Evolutionary conservation across 2,797 vertebrate genomes (phyloP).

Genomic region (Eidolon dupreanum): DNA sequence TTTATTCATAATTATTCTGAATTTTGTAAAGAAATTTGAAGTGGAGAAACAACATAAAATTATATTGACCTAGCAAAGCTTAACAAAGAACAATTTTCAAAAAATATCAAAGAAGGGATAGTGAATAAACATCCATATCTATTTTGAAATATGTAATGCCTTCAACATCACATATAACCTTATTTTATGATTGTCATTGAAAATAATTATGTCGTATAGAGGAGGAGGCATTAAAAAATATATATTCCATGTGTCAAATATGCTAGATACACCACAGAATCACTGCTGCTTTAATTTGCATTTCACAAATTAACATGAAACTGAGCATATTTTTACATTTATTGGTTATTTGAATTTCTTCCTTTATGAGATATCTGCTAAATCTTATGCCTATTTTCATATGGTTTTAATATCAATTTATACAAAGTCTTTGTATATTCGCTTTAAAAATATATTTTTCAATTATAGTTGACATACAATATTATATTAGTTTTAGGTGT

Average conservation of each 20-base stretch:
- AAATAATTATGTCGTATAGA: background rate
- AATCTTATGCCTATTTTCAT: background rate
- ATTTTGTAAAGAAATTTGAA: slow-evolving; percentile 33
- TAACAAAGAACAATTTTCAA: background rate
- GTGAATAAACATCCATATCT: background rate
- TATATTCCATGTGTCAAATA: background rate
- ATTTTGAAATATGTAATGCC: background rate
- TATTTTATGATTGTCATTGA: background rate
- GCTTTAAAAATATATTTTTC: too few species aligned
- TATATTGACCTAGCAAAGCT: background rate
- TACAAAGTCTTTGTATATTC: background rate
- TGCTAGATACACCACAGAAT: background rate
- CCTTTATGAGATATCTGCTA: background rate
- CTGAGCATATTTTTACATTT: background rate
- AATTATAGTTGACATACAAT: too few species aligned
- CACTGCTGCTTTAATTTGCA: background rate
- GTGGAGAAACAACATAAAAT: background rate
- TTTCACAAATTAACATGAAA: slow-evolving; percentile 1
- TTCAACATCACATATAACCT: background rate
- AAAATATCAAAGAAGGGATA: background rate
- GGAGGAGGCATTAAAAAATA: background rate
- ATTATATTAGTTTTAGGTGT: too few species aligned
- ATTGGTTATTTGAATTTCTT: background rate
- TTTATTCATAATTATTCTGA: slow-evolving; percentile 22
- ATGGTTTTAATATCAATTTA: background rate